These are phyloP conservation scores for Tholera decimalis DNA, from an alignment of 2,888 invertebrate genomes.

Conservation along the genomic window DNA sequence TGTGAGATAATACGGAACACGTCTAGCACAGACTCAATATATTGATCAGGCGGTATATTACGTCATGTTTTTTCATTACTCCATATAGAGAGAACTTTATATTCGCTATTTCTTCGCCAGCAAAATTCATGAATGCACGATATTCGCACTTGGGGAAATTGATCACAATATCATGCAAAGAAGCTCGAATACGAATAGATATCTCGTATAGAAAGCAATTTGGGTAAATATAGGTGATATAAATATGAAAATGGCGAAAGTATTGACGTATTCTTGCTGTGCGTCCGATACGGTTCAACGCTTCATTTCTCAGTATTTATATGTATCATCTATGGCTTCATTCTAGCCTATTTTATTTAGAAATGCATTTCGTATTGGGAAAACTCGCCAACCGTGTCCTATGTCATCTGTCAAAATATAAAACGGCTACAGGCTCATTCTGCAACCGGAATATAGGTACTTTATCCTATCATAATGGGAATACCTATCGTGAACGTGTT, in stretches of 20 bases:
- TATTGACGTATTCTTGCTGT: slow-evolving; percentile 8
- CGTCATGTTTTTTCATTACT: slow-evolving; percentile 57
- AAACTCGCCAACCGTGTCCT: neutral
- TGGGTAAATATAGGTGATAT: slow-evolving; percentile 19
- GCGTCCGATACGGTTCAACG: neutral
- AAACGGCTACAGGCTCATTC: neutral
- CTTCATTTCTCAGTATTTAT: no score
- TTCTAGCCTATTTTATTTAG: slow-evolving; percentile 1
- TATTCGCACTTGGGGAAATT: slow-evolving; percentile 48
- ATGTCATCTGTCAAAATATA: slow-evolving; percentile 7
- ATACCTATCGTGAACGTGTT: neutral
- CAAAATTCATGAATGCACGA: slow-evolving; percentile 49
- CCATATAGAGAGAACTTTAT: slow-evolving; percentile 38
- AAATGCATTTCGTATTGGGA: neutral
- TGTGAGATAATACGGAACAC: slow-evolving; percentile 36
- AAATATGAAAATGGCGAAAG: slow-evolving; percentile 6
- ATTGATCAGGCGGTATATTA: slow-evolving; percentile 43
- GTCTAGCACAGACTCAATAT: slow-evolving; percentile 39
- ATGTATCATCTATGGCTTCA: no score
- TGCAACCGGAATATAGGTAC: neutral
- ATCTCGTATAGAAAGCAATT: slow-evolving; percentile 18
- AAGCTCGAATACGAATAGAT: slow-evolving; percentile 33
- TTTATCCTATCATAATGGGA: neutral
- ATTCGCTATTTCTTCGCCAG: slow-evolving; percentile 42
- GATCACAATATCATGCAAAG: slow-evolving; percentile 43